These are phyloP conservation scores for Homalodisca vitripennis DNA, from an alignment of 1,140 invertebrate genomes.

Conservation along the genomic window DNA sequence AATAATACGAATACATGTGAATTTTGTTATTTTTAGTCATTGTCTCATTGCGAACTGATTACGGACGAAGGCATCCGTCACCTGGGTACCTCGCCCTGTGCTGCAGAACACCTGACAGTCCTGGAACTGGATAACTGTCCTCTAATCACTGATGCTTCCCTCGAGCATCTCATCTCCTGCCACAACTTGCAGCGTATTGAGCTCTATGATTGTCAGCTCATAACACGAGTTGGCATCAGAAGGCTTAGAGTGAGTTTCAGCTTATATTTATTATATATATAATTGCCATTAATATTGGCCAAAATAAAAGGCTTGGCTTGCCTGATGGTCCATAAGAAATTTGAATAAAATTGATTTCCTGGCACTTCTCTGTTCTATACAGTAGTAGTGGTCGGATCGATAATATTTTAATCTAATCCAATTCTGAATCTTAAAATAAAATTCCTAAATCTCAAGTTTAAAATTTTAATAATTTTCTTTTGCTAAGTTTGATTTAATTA, in stretches of 20 bases:
- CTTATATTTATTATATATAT: background rate
- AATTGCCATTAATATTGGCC: background rate
- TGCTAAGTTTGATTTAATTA: too few relatives aligned
- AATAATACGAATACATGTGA: too few relatives aligned
- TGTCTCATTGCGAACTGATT: conserved; percentile 98
- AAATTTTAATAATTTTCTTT: too few relatives aligned
- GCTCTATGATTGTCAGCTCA: conserved; percentile 98
- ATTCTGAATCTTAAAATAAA: too few relatives aligned
- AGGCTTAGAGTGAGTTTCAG: conserved; percentile 76
- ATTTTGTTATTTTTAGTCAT: conserved; percentile 67
- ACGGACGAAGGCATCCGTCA: conserved; percentile 97
- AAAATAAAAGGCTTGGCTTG: background rate
- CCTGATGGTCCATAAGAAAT: background rate
- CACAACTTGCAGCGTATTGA: conserved; percentile 95
- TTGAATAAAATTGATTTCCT: background rate
- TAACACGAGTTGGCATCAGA: conserved; percentile 93
- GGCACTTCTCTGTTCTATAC: too few relatives aligned
- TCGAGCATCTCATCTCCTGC: conserved; percentile 93
- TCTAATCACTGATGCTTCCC: conserved; percentile 94
- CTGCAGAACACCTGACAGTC: conserved; percentile 87
- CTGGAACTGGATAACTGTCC: conserved; percentile 99
- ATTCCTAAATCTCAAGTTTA: too few relatives aligned
- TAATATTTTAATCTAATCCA: too few relatives aligned
- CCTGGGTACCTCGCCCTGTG: conserved; percentile 87
- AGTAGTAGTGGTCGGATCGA: too few relatives aligned